These are phyloP conservation scores for Lordiphosa andalusiaca DNA, from an alignment of 2,888 invertebrate genomes.

Conservation along the genomic window DNA sequence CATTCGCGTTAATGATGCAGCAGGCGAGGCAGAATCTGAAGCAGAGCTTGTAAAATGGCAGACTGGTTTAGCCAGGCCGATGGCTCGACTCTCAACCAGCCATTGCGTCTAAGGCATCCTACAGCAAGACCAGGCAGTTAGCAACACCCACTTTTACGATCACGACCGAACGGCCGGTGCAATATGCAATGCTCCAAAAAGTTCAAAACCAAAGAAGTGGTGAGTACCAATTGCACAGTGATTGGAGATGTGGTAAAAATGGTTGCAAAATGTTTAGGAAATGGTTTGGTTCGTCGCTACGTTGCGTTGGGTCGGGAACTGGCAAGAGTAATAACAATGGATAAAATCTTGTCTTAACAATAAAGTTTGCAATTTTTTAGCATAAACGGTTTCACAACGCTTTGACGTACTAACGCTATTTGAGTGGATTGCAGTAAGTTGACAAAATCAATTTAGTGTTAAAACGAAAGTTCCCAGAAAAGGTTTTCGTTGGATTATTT, in stretches of 20 bases:
- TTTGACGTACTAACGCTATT: too few relatives aligned
- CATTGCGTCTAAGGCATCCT: constrained; percentile 67
- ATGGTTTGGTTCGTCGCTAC: too few relatives aligned
- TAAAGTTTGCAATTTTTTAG: too few relatives aligned
- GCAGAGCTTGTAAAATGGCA: constrained; percentile 64
- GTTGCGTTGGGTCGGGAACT: too few relatives aligned
- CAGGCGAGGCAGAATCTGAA: constrained; percentile 35
- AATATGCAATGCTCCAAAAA: constrained; percentile 35
- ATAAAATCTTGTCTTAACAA: too few relatives aligned
- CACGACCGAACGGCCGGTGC: constrained; percentile 43
- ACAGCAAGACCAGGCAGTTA: constrained; percentile 47
- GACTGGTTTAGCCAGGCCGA: constrained; percentile 53
- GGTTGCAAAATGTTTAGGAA: not conserved
- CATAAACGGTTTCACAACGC: too few relatives aligned
- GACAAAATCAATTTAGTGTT: too few relatives aligned
- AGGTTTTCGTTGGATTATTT: too few relatives aligned
- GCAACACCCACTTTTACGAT: constrained; percentile 71
- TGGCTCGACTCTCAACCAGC: constrained; percentile 40
- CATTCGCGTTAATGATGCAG: constrained; percentile 66
- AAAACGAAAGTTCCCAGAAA: too few relatives aligned
- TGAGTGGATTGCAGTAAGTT: too few relatives aligned
- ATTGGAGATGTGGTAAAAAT: not conserved
- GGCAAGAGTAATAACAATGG: too few relatives aligned
- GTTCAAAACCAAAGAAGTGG: constrained; percentile 2
- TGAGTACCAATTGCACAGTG: constrained; percentile 17